phyloP scores from a whole-genome alignment of 2,113 vertebrate species.

The Tringa solitaria region DNA sequence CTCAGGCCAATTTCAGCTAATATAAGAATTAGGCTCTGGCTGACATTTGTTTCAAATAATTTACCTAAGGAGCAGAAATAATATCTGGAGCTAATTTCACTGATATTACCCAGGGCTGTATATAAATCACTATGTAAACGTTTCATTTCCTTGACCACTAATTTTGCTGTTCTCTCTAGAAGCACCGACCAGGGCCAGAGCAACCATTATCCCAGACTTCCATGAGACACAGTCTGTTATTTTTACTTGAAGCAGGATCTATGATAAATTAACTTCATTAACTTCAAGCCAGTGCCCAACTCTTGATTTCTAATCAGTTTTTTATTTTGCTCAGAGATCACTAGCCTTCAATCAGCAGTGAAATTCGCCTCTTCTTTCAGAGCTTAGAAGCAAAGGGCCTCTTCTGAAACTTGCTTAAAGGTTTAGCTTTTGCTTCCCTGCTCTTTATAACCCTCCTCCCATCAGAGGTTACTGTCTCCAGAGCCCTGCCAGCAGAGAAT shows the following conservation, averaged over 20 bases:
- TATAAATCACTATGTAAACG: not conserved
- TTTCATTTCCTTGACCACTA: not conserved
- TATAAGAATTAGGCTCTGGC: not conserved
- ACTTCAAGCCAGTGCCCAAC: not conserved
- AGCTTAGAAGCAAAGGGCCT: not conserved
- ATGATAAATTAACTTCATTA: conserved; percentile 42
- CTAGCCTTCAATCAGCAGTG: not conserved
- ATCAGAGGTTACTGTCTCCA: not conserved
- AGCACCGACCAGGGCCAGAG: not conserved
- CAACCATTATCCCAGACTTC: not conserved
- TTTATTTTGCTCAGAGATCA: not conserved
- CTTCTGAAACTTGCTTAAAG: not conserved
- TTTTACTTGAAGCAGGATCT: not conserved
- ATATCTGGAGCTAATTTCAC: not conserved
- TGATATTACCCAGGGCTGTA: not conserved
- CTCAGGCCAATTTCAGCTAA: not conserved
- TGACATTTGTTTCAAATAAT: not conserved
- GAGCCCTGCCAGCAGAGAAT: not conserved
- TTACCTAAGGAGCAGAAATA: not conserved
- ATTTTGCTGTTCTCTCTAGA: conserved; percentile 4
- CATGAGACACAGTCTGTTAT: not conserved
- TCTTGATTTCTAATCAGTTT: conserved; percentile 23
- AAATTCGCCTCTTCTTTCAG: not conserved
- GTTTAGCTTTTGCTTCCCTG: not conserved
- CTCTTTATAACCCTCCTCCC: not conserved